Evolutionary conservation across 2,797 vertebrate species (phyloP), one percentile per base, ranked within the genome.

Genomic region (Chanos chanos): DNA sequence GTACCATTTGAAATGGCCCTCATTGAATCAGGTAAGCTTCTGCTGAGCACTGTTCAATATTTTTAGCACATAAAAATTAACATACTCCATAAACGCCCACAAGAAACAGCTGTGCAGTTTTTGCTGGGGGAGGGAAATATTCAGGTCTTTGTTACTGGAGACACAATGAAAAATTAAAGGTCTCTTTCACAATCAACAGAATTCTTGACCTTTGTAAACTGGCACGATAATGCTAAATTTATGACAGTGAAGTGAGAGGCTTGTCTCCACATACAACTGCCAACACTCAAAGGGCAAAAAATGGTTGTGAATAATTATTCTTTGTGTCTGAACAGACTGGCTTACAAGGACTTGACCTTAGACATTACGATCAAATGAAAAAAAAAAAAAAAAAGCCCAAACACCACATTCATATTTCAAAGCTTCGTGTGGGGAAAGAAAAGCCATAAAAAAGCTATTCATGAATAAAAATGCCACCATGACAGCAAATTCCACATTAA

Each of bases 101-200:
- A 49, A 15, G 31, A 34, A 63, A 43, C 55, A 70, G 63, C 52
- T 61, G 21, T 45, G 56, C 27, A 34, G 28, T 34, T 15, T 41
- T 43, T 40, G 33, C 36, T 39, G 64, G 21, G 41, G 64, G 64
- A 30, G 6, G 61, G 45, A 41, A 30, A 61, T 61, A 58, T 53
- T 62, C 13, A 5, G 43, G 40, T 27, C 39, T 18, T 48, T 61
- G 48, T 61, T 54, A 56, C 50, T n/a, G 18, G 27, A 61, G 64
- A 51, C 47, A 68, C 63, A 68, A 66, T 68, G 63, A 68, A 57
- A 75, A 66, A 68, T 58, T 74, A 57, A 73, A 37, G 24, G 37
- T 27, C 31, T 5, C 43, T 45, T 55, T 51, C 53, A 30, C 34
- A 37, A 25, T 31, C 22, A 62, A 57, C 22, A 25, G 34, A 56